Percentiles rank a stretch among this genome's conserved stretches.
phyloP scores from a whole-genome alignment of 2,113 vertebrate genomes.

The Gobius niger region DNA sequence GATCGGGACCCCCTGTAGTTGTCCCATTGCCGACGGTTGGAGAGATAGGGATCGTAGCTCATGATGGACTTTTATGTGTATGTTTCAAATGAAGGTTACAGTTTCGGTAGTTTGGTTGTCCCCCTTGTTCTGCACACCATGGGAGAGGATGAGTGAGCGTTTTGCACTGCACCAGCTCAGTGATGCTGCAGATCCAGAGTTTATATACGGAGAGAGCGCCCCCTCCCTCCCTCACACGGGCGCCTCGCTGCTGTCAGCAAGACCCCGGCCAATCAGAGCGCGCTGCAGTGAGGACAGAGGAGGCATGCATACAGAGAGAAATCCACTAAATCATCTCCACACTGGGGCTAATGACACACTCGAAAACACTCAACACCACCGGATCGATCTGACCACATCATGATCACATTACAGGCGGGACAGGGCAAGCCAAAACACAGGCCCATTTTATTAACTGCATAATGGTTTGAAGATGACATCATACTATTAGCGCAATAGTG shows the following conservation, averaged over 20 bases:
- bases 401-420: background rate
- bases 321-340: slow-evolving; percentile 25
- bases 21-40: slow-evolving; percentile 70
- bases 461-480: background rate
- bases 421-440: background rate
- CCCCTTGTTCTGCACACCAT: slow-evolving; percentile 84
- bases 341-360: slow-evolving; percentile 3
- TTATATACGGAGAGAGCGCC: slow-evolving; percentile 70
- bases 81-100: slow-evolving; percentile 64
- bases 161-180: slow-evolving; percentile 81
- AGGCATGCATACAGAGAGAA: slow-evolving; percentile 36
- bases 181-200: slow-evolving; percentile 76
- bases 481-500: background rate
- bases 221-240: slow-evolving; percentile 32
- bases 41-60: slow-evolving; percentile 72
- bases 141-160: slow-evolving; percentile 74
- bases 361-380: background rate
- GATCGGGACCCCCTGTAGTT: slow-evolving; percentile 64
- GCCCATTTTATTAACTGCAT: background rate
- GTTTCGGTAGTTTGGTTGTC: slow-evolving; percentile 74
- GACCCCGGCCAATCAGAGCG: slow-evolving; percentile 69
- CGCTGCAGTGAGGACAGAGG: slow-evolving; percentile 67
- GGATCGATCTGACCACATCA: background rate
- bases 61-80: slow-evolving; percentile 69
- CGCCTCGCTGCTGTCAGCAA: slow-evolving; percentile 64